phyloP scores from a whole-genome alignment of 2,888 invertebrate species.

The Camptogramma bilineatum region DNA sequence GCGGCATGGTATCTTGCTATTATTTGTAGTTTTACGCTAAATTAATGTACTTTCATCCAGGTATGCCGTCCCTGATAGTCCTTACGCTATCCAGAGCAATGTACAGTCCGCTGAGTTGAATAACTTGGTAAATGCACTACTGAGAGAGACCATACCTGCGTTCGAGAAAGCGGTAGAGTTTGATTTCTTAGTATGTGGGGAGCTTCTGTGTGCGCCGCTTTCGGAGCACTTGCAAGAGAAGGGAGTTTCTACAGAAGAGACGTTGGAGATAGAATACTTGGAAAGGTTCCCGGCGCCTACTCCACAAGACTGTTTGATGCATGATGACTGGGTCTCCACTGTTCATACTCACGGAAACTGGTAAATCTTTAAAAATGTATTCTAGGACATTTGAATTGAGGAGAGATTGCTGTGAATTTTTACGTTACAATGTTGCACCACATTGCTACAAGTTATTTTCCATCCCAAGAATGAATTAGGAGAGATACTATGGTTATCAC shows the following conservation, averaged over 20 bases:
- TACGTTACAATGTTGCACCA: no score
- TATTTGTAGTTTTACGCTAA: not conserved
- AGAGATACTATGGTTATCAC: no score
- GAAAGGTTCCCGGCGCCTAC: constrained; percentile 96
- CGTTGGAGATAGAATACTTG: constrained; percentile 96
- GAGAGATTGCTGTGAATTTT: no score
- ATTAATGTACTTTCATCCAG: constrained; percentile 74
- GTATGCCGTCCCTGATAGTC: constrained; percentile 94
- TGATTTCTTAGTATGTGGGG: constrained; percentile 95
- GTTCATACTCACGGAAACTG: constrained; percentile 90
- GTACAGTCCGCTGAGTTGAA: constrained; percentile 90
- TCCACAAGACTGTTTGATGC: constrained; percentile 95
- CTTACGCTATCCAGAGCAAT: constrained; percentile 92
- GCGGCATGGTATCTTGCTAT: constrained; percentile 38
- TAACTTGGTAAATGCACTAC: constrained; percentile 91
- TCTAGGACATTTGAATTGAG: not conserved
- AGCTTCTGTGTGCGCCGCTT: constrained; percentile 90
- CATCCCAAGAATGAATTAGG: no score
- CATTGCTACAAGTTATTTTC: no score
- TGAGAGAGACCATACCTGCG: constrained; percentile 85
- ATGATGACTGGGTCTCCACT: constrained; percentile 99
- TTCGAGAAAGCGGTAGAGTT: constrained; percentile 87
- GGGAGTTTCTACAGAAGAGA: constrained; percentile 91
- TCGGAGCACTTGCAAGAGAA: constrained; percentile 91
- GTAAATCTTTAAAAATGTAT: constrained; percentile 60